phyloP scores from a whole-genome alignment of 2,888 invertebrate genomes.

The Vannuccia rotundouncinata region DNA sequence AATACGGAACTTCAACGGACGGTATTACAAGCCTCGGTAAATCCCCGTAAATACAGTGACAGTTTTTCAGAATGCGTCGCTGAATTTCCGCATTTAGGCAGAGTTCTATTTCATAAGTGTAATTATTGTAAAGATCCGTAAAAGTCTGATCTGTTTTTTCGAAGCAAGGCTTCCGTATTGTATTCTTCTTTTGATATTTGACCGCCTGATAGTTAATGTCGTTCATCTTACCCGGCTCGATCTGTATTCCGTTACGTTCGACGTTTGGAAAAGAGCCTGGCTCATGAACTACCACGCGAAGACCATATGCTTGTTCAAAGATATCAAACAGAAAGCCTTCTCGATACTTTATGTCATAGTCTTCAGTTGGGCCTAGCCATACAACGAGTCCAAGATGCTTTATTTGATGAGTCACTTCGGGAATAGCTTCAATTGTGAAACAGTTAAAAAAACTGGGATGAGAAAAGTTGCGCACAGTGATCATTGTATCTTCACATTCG shows the following conservation, averaged over 20 bases:
- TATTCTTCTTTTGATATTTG: constrained; percentile 23
- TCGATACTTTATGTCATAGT: constrained; percentile 27
- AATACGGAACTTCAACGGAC: constrained; percentile 29
- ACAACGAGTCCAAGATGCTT: constrained; percentile 33
- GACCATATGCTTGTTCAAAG: constrained; percentile 39
- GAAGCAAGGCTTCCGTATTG: constrained; percentile 34
- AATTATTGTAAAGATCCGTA: constrained; percentile 32
- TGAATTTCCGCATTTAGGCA: constrained; percentile 38
- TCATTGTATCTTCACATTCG: constrained; percentile 30
- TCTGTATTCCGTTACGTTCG: constrained; percentile 37
- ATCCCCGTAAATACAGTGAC: constrained; percentile 37
- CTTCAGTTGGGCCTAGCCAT: constrained; percentile 37
- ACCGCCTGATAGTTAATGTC: constrained; percentile 38
- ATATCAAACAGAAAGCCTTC: constrained; percentile 38
- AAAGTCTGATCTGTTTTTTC: not conserved
- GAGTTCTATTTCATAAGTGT: constrained; percentile 37
- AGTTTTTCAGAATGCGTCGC: constrained; percentile 34
- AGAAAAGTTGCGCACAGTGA: constrained; percentile 30
- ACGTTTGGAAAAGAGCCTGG: constrained; percentile 32
- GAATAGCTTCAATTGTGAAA: constrained; percentile 37
- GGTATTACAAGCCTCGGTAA: constrained; percentile 32
- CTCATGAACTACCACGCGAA: constrained; percentile 39
- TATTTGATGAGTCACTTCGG: not conserved
- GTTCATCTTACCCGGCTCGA: constrained; percentile 39
- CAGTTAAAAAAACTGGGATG: constrained; percentile 40